Evolutionary conservation across 2,797 vertebrate genomes (phyloP), one percentile per base, ranked within the genome.

Genomic region (Coendou prehensilis): DNA sequence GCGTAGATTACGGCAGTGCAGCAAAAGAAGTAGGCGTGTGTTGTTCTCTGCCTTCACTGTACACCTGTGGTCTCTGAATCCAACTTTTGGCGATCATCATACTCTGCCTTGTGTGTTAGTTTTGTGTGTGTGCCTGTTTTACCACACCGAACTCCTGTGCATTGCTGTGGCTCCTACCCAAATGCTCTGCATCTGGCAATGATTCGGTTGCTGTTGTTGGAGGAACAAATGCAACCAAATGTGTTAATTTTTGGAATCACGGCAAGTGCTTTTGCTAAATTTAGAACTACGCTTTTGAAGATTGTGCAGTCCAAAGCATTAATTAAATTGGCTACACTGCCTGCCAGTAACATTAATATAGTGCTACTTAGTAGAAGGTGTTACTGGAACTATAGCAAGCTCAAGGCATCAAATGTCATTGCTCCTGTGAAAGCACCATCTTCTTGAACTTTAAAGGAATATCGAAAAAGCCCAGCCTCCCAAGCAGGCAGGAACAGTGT

Each of bases 221-320:
- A 94, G 93, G 78, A 94, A 9, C 59, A 52, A 94, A 91, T 67
- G 85, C 82, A 96, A 91, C 45, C 52, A 81, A 96, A 85, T 57
- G 50, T 90, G 95, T 75, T 96, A 69, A 94, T 47, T 94, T 95
- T 92, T 52, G 82, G 85, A 96, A 90, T 83, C n/a, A 59, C 26
- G 79, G 87, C 22, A 67, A 95, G 57, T 37, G 56, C 50, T 93
- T 97, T 91, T 84, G 91, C 75, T 97, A 97, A 96, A 93, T 83
- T 94, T 94, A 96, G 95, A 97, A 57, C 13, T 64, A 87, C 54
- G 95, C 63, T 93, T 93, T 89, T 94, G 88, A 93, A 93, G 89
- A 87, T 17, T 47, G 30, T 96, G 78, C 23, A 81, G 75, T 94
- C 90, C 92, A 78, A 96, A 90, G 92, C 81, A 96, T 97, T 95